phyloP scores from a whole-genome alignment of 2,888 invertebrate genomes.

The Acrobasis repandana region DNA sequence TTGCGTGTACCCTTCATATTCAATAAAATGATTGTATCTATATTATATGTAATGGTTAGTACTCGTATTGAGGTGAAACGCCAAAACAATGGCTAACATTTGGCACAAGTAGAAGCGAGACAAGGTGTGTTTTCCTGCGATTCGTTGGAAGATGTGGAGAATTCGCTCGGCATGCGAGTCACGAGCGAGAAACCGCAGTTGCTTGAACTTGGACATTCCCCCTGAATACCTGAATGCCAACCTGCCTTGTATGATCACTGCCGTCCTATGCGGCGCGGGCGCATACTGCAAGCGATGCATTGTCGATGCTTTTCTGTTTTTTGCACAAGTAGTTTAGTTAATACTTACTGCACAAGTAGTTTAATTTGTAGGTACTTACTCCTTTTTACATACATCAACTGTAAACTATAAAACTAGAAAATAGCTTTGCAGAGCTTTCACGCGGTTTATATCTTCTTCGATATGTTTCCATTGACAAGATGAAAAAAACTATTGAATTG shows the following conservation, averaged over 20 bases:
- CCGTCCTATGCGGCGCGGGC: not conserved
- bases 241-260: constrained; percentile 11
- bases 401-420: too few relatives aligned
- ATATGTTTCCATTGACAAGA: too few relatives aligned
- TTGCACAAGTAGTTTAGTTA: too few relatives aligned
- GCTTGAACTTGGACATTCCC: constrained; percentile 41
- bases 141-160: constrained; percentile 29
- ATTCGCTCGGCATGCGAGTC: constrained; percentile 43
- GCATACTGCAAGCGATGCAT: constrained; percentile 17
- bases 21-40: too few relatives aligned
- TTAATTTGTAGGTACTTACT: too few relatives aligned
- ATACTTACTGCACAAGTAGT: too few relatives aligned
- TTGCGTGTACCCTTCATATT: too few relatives aligned
- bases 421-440: too few relatives aligned
- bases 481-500: too few relatives aligned
- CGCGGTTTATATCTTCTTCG: too few relatives aligned
- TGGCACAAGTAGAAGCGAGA: constrained; percentile 2
- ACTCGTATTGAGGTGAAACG: not conserved
- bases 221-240: constrained; percentile 14
- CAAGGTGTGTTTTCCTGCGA: constrained; percentile 12
- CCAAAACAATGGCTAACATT: constrained; percentile 7
- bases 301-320: not conserved
- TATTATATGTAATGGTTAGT: too few relatives aligned
- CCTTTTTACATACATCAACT: too few relatives aligned
- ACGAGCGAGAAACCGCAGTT: constrained; percentile 51